phyloP scores from a whole-genome alignment of 1,140 invertebrate species.

The Conus betulinus region DNA sequence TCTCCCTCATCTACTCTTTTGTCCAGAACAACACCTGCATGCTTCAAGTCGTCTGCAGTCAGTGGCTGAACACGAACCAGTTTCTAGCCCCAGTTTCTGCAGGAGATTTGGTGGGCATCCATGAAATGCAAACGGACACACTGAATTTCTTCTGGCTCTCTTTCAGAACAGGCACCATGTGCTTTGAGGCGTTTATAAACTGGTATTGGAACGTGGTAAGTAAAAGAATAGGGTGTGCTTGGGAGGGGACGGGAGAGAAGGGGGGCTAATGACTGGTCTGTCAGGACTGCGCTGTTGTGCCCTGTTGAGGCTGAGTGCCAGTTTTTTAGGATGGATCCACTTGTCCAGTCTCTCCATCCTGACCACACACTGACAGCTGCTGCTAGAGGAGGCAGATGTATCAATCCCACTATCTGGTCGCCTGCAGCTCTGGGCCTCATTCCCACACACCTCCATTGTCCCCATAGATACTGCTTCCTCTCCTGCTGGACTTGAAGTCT shows the following conservation, averaged over 20 bases:
- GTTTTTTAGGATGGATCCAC: conserved; percentile 39
- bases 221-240: conserved; percentile 60
- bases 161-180: conserved; percentile 30
- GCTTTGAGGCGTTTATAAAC: conserved; percentile 65
- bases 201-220: conserved; percentile 67
- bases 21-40: neutral
- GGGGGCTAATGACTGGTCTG: neutral
- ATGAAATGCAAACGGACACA: conserved; percentile 69
- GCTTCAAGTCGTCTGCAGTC: conserved; percentile 47
- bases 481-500: neutral
- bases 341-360: conserved; percentile 35
- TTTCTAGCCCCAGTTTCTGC: conserved; percentile 67
- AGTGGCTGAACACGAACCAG: conserved; percentile 60
- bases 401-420: neutral
- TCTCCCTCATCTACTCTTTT: neutral
- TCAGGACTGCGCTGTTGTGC: neutral
- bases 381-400: neutral
- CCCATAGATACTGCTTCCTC: neutral
- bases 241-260: conserved; percentile 42
- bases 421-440: neutral
- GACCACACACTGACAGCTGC: neutral
- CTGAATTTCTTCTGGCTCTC: conserved; percentile 42
- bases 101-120: conserved; percentile 70
- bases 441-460: neutral
- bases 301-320: conserved; percentile 23